Evolutionary conservation across 2,113 vertebrate species (phyloP).

Genomic region (Onychostruthus taczanowskii): DNA sequence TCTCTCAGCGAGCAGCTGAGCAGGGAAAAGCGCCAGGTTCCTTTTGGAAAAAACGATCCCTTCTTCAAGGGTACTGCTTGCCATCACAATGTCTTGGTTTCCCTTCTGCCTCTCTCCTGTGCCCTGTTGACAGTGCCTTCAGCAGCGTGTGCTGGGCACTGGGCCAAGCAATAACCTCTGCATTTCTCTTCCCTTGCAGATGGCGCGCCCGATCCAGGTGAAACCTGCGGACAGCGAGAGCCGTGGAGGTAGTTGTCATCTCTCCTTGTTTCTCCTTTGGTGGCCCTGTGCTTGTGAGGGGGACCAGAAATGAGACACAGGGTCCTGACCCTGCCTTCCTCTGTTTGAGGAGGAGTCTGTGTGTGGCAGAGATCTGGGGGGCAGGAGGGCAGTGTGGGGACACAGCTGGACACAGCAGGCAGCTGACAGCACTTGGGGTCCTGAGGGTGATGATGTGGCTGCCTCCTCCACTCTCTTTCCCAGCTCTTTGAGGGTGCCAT

Average conservation of each 20-base stretch:
- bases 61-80: neutral
- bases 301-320: neutral
- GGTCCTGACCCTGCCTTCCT: neutral
- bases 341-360: neutral
- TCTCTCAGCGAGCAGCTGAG: neutral
- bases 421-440: neutral
- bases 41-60: neutral
- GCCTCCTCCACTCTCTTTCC: neutral
- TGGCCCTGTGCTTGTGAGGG: neutral
- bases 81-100: neutral
- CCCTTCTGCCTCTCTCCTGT: neutral
- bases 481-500: neutral
- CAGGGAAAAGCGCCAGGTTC: neutral
- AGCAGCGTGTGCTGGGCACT: neutral
- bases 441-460: neutral
- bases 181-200: conserved; percentile 67
- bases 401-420: neutral
- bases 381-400: neutral
- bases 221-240: conserved; percentile 96
- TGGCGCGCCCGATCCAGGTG: conserved; percentile 83
- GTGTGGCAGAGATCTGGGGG: neutral
- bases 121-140: neutral
- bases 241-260: conserved; percentile 90
- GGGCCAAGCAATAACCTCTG: conserved; percentile 15
- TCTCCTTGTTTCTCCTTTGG: conserved; percentile 53